Evolutionary conservation across 1,140 invertebrate genomes (phyloP).

Genomic region (Carposina sasakii): DNA sequence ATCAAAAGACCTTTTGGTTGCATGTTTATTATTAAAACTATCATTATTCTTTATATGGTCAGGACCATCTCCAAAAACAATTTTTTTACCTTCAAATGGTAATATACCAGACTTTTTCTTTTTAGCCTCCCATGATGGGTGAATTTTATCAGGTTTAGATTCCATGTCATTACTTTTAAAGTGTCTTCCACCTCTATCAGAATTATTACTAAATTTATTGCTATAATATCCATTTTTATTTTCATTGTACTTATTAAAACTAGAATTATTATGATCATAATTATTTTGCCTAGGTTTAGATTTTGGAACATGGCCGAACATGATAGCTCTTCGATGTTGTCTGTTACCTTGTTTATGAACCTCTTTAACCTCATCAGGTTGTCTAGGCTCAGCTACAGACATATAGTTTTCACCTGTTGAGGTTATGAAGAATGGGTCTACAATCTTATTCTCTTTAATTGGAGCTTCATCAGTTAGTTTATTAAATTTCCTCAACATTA

Average conservation of each 20-base stretch:
- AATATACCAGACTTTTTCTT: constrained; percentile 62
- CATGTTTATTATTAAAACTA: constrained; percentile 19
- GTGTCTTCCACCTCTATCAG: constrained; percentile 21
- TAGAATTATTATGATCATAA: constrained; percentile 21
- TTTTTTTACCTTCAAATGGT: constrained; percentile 67
- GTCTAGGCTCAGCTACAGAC: constrained; percentile 67
- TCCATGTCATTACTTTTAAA: constrained; percentile 21
- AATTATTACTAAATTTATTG: constrained; percentile 24
- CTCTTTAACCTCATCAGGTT: constrained; percentile 60
- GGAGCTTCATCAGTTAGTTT: constrained; percentile 38
- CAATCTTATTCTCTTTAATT: constrained; percentile 36
- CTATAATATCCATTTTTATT: too few relatives aligned
- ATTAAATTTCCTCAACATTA: constrained; percentile 49
- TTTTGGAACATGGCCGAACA: constrained; percentile 62
- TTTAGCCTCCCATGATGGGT: constrained; percentile 77
- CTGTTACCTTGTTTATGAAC: constrained; percentile 58
- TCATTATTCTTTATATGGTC: too few relatives aligned
- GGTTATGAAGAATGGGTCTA: constrained; percentile 76
- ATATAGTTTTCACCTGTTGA: constrained; percentile 73
- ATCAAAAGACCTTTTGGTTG: constrained; percentile 16
- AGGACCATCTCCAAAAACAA: constrained; percentile 60
- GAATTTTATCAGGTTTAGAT: constrained; percentile 18
- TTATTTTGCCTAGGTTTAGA: constrained; percentile 37
- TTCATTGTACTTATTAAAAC: constrained; percentile 11
- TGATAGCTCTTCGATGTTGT: constrained; percentile 55